phyloP scores from a whole-genome alignment of 2,888 invertebrate genomes.

The Criorhina ranunculi region DNA sequence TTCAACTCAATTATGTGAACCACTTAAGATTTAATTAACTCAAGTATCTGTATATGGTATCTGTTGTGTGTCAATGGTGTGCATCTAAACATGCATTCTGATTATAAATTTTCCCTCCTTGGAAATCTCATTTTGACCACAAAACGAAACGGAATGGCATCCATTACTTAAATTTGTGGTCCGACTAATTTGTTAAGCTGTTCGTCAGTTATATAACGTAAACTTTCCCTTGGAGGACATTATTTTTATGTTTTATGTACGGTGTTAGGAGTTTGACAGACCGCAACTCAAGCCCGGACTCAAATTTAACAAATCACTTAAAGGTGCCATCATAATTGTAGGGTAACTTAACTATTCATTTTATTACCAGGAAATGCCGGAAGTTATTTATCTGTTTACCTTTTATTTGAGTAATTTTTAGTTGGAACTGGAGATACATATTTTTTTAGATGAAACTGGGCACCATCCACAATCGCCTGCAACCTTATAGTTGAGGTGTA shows the following conservation, averaged over 20 bases:
- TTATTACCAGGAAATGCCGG: neutral
- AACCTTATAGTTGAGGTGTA: too few species aligned
- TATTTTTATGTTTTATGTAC: neutral
- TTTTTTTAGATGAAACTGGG: too few species aligned
- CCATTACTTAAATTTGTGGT: neutral
- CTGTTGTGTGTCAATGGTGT: constrained; percentile 14
- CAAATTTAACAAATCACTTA: neutral
- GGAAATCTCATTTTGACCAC: neutral
- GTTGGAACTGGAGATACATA: too few species aligned
- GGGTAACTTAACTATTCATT: neutral
- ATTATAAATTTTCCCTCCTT: neutral
- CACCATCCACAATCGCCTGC: too few species aligned
- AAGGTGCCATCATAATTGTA: neutral
- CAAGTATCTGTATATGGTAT: neutral
- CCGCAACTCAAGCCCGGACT: neutral
- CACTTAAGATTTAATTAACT: constrained; percentile 35
- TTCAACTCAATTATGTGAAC: constrained; percentile 35
- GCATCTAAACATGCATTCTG: neutral
- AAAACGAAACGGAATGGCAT: neutral
- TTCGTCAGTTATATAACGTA: neutral
- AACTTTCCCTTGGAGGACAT: constrained; percentile 5
- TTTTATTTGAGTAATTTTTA: too few species aligned
- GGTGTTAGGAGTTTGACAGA: neutral
- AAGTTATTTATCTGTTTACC: too few species aligned
- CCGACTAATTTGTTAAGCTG: neutral